phyloP scores from a whole-genome alignment of 1,140 invertebrate genomes.

The Leptinotarsa lineolata region DNA sequence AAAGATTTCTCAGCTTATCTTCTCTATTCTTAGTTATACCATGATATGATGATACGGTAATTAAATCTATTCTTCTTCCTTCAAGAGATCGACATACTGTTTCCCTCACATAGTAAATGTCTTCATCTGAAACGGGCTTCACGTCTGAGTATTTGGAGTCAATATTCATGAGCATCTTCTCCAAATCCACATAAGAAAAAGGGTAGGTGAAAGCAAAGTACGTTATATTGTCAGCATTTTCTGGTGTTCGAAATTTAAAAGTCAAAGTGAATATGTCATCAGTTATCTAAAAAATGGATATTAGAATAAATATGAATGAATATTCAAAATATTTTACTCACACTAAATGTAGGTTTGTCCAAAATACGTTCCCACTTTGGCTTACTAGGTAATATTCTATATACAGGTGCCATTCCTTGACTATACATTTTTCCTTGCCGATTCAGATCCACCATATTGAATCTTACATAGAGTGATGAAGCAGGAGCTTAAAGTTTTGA shows the following conservation, averaged over 20 bases:
- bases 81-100: constrained; percentile 82
- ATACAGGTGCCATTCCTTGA: constrained; percentile 89
- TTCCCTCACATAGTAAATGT: constrained; percentile 87
- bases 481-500: constrained; percentile 57
- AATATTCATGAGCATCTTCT: constrained; percentile 68
- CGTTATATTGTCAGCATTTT: constrained; percentile 72
- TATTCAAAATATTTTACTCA: constrained; percentile 50
- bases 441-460: constrained; percentile 88
- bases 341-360: constrained; percentile 69
- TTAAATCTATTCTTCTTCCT: constrained; percentile 79
- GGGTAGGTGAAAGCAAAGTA: constrained; percentile 95
- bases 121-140: constrained; percentile 57
- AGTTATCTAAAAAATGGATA: constrained; percentile 61
- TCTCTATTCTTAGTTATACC: constrained; percentile 75
- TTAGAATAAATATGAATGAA: background rate
- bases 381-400: constrained; percentile 68
- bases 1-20: constrained; percentile 74
- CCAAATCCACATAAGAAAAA: constrained; percentile 82
- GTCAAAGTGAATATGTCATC: constrained; percentile 77
- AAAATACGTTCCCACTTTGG: constrained; percentile 80
- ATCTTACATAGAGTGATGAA: constrained; percentile 66
- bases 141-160: constrained; percentile 64
- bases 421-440: constrained; percentile 88
- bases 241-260: constrained; percentile 77
- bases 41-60: constrained; percentile 86